Conservation (phyloP, 2,797 vertebrate genomes). For the Pangasius krempfi region DNA sequence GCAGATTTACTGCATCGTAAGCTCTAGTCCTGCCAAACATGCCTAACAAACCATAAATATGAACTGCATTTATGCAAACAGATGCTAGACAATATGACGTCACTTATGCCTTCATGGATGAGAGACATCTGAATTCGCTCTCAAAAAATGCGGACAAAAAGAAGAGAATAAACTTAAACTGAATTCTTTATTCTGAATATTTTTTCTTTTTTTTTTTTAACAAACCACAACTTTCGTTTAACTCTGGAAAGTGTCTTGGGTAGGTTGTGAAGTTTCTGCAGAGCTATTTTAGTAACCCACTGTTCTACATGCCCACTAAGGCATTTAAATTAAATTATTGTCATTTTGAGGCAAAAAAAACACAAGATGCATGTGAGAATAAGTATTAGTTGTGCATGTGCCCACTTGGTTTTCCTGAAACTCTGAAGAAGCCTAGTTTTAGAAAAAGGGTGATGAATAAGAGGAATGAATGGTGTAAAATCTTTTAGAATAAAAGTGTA, state of each 20-base stretch:
- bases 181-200: neutral
- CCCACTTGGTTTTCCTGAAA: conserved; percentile 1
- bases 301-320: neutral
- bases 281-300: neutral
- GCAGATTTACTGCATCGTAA: conserved; percentile 79
- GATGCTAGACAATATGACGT: conserved; percentile 78
- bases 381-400: neutral
- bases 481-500: neutral
- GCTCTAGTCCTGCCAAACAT: conserved; percentile 78
- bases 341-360: neutral
- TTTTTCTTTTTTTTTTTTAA: neutral
- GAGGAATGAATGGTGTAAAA: neutral
- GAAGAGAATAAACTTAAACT: conserved; percentile 20
- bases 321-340: neutral
- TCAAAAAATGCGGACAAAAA: conserved; percentile 71
- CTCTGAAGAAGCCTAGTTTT: conserved; percentile 17
- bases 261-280: neutral
- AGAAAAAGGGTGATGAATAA: neutral
- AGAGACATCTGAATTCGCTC: conserved; percentile 80
- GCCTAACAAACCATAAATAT: conserved; percentile 87
- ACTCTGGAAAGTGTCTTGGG: neutral
- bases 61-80: conserved; percentile 80
- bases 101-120: conserved; percentile 71
- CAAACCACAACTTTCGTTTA: neutral
- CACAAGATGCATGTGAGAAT: neutral